Evolutionary conservation across 2,888 invertebrate genomes (phyloP), one percentile per base, ranked within the genome.

Genomic region (Acrobeloides nanus): DNA sequence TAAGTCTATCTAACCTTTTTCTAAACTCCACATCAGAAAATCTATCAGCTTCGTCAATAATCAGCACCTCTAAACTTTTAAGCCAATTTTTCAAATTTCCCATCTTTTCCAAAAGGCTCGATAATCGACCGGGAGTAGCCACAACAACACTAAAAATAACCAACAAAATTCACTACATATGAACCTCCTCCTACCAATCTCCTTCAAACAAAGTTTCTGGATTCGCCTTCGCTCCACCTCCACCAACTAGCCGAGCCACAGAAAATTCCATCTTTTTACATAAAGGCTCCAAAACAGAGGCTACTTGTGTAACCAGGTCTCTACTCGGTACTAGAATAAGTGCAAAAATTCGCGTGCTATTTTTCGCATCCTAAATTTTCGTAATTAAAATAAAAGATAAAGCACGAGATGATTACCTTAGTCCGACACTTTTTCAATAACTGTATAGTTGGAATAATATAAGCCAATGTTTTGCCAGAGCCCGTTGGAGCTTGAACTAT

Each of bases 401-500:
- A 42, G 10, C n/a, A 24, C 6, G n/a, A 24, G 24, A 12, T 12
- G n/a, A 31, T 25, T 31, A 47, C 54, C 47, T 56, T 74, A 57
- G 76, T 74, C 57, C 76, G 74, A 42, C 71, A 57, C 51, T 69
- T 74, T 43, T 73, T 74, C 55, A 78, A 77, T 39, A 97, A 76
- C 78, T 95, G 88, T 40, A 97, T 68, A 67, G 90, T 75, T 0
- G 97, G 97, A 34, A 99, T 83, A 10, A 95, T 78, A 76, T 95
- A 97, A 0, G 95, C 90, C 31, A 97, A 76, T 0, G 95, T 97
- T 78, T 97, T 97, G 0, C 97, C 97, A 57, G 93, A 93, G 3
- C 97, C 97, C 1, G 97, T 97, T 0, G 95, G 89, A 3, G 97
- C 95, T 77, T 99, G 93, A 0, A 87, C 95, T 1, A 89, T 90